Evolutionary conservation across 35 echinoderm and acorn worm genomes (phyloP), one percentile per base, ranked within the genome.

Genomic region (Amphiura filiformis): DNA sequence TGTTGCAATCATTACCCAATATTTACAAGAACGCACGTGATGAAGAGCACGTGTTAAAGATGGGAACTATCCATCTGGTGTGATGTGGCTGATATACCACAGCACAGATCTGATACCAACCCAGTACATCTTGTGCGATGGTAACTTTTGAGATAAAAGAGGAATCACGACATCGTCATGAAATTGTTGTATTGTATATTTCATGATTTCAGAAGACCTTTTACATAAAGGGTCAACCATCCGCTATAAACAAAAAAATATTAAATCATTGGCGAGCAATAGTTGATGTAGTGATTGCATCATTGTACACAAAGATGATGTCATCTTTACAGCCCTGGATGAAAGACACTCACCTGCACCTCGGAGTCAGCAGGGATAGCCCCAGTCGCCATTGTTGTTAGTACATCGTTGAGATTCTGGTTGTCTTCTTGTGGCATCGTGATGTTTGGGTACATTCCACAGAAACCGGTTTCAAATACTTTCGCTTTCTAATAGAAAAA

Each of bases 321-420:
- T 70, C 61, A 70, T 70, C 26, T 70, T 30, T 70, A 23, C 7
- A 3, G 41, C 17, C 61, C 61, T 70, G 28, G 35, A 52, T 36
- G 35, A 31, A n/a, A 22, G 20, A 35, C 34, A 20, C 30, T 47
- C 37, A 40, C 14, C 32, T 64, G 84, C 40, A 93, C 91, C 91
- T 93, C 86, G 22, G 52, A 36, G n/a, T 85, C 83, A 57, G 86
- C 86, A 23, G 86, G 91, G 13, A 93, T 93, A 33, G 57, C 79
- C 38, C 91, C 91, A 32, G 91, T 88, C 34, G 91, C 57, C 91
- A 93, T 93, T 20, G 91, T 88, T 31, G 91, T 88, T 31, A 93
- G 44, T 23, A 93, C 80, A 76, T 92, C 90, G 37, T 90, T 82
- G 17, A 91, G 39, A 38, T 83, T 83, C 56, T 85, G 56, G 32